Evolutionary conservation across 2,113 vertebrate species (phyloP).

Genomic region (Lophura nycthemera): DNA sequence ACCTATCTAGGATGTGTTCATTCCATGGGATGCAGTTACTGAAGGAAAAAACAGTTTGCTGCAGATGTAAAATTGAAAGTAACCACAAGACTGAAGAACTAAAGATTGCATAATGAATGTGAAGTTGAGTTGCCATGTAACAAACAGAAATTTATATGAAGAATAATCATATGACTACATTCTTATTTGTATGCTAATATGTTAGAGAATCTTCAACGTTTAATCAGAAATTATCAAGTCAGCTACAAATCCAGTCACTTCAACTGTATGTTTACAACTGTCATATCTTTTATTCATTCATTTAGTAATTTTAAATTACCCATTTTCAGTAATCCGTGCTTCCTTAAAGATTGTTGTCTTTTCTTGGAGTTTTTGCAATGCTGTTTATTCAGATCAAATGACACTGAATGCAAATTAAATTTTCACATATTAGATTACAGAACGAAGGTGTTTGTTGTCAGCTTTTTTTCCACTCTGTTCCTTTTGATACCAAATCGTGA

Average conservation of each 20-base stretch:
- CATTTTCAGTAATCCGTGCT: background rate
- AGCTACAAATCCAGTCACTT: background rate
- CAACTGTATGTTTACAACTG: constrained; percentile 1
- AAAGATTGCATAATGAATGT: too few species aligned
- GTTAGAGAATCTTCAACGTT: background rate
- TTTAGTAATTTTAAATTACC: constrained; percentile 17
- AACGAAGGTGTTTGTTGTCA: background rate
- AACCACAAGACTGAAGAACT: too few species aligned
- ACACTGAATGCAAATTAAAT: background rate
- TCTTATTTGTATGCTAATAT: constrained; percentile 47
- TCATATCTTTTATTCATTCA: constrained; percentile 19
- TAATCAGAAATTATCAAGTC: constrained; percentile 46
- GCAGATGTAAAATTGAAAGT: too few species aligned
- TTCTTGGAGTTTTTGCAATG: background rate
- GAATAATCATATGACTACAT: background rate
- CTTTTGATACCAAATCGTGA: background rate
- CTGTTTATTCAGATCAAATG: background rate
- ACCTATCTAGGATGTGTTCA: background rate
- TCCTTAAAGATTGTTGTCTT: background rate
- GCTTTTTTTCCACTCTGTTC: background rate
- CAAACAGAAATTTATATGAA: too few species aligned
- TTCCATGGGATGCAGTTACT: background rate
- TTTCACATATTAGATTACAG: background rate
- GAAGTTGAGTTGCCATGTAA: too few species aligned
- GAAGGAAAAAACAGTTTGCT: background rate